A percentile compares a stretch with the other conserved stretches of the same genome.
Conservation (phyloP, 1,140 invertebrate species). For the Drosophila kikkawai region DNA sequence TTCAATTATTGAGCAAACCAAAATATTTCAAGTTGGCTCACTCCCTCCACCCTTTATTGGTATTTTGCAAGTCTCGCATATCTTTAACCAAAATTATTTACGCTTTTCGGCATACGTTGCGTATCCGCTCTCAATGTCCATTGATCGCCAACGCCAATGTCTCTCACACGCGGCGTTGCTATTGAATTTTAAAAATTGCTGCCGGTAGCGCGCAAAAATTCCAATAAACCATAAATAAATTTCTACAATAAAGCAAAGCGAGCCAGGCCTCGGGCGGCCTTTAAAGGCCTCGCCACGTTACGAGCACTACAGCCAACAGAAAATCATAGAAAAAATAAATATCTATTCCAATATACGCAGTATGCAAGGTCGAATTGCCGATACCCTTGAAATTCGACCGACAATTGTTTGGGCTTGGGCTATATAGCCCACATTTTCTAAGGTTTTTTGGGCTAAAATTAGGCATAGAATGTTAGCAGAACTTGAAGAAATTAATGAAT, state of each 20-base stretch:
- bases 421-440: slow-evolving; percentile 10
- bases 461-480: slow-evolving; percentile 6
- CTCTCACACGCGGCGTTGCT: slow-evolving; percentile 48
- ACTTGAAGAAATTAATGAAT: not conserved
- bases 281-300: slow-evolving; percentile 70
- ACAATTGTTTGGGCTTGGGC: slow-evolving; percentile 30
- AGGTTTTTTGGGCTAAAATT: slow-evolving; percentile 26
- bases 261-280: slow-evolving; percentile 72
- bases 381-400: slow-evolving; percentile 58
- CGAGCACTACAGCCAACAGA: slow-evolving; percentile 51
- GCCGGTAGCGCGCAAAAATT: slow-evolving; percentile 81
- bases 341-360: slow-evolving; percentile 36
- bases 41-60: slow-evolving; percentile 31
- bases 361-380: slow-evolving; percentile 61
- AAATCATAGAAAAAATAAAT: slow-evolving; percentile 58
- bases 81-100: slow-evolving; percentile 62
- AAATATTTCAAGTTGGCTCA: not conserved
- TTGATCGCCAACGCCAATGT: slow-evolving; percentile 19
- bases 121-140: slow-evolving; percentile 28
- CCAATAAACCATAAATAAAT: slow-evolving; percentile 83
- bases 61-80: slow-evolving; percentile 61
- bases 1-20: not conserved
- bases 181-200: slow-evolving; percentile 77
- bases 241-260: slow-evolving; percentile 78
- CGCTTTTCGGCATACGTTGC: slow-evolving; percentile 33